Base-by-base conservation (phyloP, 1,140 invertebrate species). In the Ceratina australensis region DNA sequence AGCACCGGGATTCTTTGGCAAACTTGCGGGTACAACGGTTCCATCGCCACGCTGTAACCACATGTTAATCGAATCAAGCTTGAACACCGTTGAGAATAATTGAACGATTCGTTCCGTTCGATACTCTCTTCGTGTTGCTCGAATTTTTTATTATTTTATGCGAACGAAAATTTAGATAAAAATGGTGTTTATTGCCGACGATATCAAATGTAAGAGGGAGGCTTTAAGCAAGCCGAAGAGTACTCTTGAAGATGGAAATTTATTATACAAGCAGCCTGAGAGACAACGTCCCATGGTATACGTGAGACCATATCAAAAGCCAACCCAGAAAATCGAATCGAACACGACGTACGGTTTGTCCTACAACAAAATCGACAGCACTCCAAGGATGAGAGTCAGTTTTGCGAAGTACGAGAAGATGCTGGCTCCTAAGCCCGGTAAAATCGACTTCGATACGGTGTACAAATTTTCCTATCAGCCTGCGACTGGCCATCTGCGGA, bases 21-120 rank as follows among this genome's bases (percentile, higher is more conserved):
- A 0, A 97, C 94, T 93, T 97, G 96, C 5, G 98, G 98, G 91
- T 98, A 98, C 15, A 98, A 89, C 0, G 98, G 98, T 88, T 99
- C 97, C 13, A 99, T 95, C 2, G 96, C 97, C 86, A 99, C 95
- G 88, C 97, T 98, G 91, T 71, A 93, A 90, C 84, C 66, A 33
- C 20, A 64, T 54, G 64, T 74, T 71, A 72, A 61, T 52, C n/a
- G 2, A 33, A 57, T 16, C 33, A 60, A 1, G 10, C 0, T 42
- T 60, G 18, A 72, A 68, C 28, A 3, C 12, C 47, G 47, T 33
- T 13, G 1, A 3, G 50, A 71, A 64, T 20, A 56, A 22, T 56
- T 50, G 54, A 67, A 67, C 3, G 15, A 22, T 7, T 8, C 2
- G 26, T 22, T n/a, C 49, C 15, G 18, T 65, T 42, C 49, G 28